These are phyloP conservation scores for Ornithorhynchus anatinus DNA, from an alignment of 2,113 vertebrate genomes.

Conservation along the genomic window DNA sequence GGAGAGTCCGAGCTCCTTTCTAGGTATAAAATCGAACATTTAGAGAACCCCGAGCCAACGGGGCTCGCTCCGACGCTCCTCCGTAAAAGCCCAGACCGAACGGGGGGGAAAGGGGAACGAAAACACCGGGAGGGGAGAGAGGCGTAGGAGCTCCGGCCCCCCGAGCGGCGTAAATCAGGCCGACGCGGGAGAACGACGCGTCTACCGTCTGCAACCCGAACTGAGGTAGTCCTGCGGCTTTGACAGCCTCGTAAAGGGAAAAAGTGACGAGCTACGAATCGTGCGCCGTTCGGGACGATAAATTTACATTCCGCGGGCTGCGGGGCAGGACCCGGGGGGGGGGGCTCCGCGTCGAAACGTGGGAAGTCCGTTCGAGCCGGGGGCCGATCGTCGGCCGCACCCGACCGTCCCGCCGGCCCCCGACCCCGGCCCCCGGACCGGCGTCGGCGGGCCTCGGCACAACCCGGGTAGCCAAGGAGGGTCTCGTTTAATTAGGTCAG, in stretches of 20 bases:
- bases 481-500: constrained; percentile 72
- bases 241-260: constrained; percentile 49
- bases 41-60: constrained; percentile 34
- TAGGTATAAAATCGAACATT: constrained; percentile 56
- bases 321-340: constrained; percentile 37
- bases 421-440: constrained; percentile 59
- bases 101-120: constrained; percentile 48
- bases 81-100: constrained; percentile 42
- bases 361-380: no score
- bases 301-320: constrained; percentile 52
- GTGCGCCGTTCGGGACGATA: constrained; percentile 18
- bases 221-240: constrained; percentile 41
- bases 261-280: constrained; percentile 39
- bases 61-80: constrained; percentile 40
- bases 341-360: no score
- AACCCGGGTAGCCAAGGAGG: constrained; percentile 57
- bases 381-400: no score
- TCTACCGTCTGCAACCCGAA: constrained; percentile 26
- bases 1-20: constrained; percentile 44
- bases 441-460: constrained; percentile 47
- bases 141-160: constrained; percentile 36
- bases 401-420: no score
- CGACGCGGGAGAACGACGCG: constrained; percentile 45
- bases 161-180: constrained; percentile 44
- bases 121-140: constrained; percentile 39